Base-by-base conservation (phyloP, 2,888 invertebrate genomes). In the Chloroclystis v-ata region DNA sequence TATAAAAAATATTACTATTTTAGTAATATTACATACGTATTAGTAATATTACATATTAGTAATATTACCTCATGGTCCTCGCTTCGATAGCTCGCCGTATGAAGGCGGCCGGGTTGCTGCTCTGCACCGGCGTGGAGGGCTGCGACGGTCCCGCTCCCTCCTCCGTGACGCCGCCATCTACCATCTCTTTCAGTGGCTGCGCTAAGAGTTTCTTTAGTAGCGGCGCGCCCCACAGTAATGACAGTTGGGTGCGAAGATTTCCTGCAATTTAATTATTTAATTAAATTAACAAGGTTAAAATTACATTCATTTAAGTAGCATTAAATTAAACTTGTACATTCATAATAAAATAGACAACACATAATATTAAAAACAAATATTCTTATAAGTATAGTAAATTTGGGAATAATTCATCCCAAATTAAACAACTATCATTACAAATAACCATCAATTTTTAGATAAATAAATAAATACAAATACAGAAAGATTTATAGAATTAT, bases 201-300 rank as follows among this genome's bases (percentile, higher is more conserved):
- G 78, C 83, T n/a, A 88, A 58, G 37, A 87, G 49, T 48, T 81
- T 83, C 68, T 80, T 82, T 51, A 88, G 50, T 42, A 89, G 52
- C 0, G 85, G 78, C 1, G 76, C 78, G 0, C 80, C 92, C 95
- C 95, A 96, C 4, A 96, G 77, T 43, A 92, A 80, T 8, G 92
- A 91, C 28, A 96, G 74, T 71, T 96, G 95, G 4, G 76, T 77
- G 37, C 91, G 88, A 0, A 95, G 90, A 59, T 90, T 90, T 0
- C 51, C 59, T 57, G 48, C 1, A 37, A 20, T 8, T 10, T 16
- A 12, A n/a, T n/a, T n/a, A n/a, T n/a, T n/a, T n/a, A n/a, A n/a
- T n/a, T n/a, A n/a, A n/a, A n/a, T n/a, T n/a, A n/a, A n/a, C n/a
- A n/a, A n/a, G n/a, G n/a, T n/a, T n/a, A n/a, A n/a, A n/a, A n/a